Percentiles rank a stretch among this genome's conserved stretches.
phyloP scores from a whole-genome alignment of 2,888 invertebrate genomes.

The Phorcus lineatus region DNA sequence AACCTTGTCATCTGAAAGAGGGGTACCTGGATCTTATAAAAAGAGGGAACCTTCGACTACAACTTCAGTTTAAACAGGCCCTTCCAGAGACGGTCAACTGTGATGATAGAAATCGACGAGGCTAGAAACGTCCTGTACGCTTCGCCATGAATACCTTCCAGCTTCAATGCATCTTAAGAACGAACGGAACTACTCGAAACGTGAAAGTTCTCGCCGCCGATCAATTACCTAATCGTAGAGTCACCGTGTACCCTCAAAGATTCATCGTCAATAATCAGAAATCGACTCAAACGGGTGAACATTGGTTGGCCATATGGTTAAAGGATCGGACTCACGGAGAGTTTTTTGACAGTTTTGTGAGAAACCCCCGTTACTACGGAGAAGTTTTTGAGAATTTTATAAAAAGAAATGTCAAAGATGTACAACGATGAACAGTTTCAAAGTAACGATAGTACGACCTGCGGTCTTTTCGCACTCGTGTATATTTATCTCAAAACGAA shows the following conservation, averaged over 20 bases:
- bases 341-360: constrained; percentile 27
- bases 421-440: neutral
- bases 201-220: neutral
- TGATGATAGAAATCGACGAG: constrained; percentile 24
- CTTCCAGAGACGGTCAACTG: constrained; percentile 7
- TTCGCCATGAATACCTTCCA: neutral
- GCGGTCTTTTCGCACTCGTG: constrained; percentile 1
- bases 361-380: constrained; percentile 2
- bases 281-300: neutral
- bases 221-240: neutral
- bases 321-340: neutral
- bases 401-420: neutral
- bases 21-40: neutral
- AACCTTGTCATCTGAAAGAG: neutral
- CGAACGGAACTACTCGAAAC: neutral
- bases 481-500: constrained; percentile 4
- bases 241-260: neutral
- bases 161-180: neutral
- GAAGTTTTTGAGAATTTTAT: neutral
- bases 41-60: neutral
- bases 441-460: neutral
- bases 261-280: constrained; percentile 6
- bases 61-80: neutral
- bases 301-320: constrained; percentile 11
- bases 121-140: neutral